Base-by-base conservation (phyloP, 2,113 vertebrate genomes). In the Xiphophorus couchianus region DNA sequence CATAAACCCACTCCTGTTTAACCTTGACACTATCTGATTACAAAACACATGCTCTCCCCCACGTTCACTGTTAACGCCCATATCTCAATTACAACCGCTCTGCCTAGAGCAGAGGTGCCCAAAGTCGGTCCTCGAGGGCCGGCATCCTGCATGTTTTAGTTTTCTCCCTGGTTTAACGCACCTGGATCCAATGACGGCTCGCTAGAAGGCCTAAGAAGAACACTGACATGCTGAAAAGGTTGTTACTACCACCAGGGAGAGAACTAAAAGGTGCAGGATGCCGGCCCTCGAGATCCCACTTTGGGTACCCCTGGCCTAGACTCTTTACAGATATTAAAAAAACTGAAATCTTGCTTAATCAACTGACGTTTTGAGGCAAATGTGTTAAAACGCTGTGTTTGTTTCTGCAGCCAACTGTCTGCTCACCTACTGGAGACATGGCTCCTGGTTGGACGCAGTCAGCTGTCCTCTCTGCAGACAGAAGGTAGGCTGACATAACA, bases 391-490 rank as follows among this genome's bases (percentile, higher is more conserved):
- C 2, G 25, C 13, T 66, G 13, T 66, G 62, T 84, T 63, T 87
- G 22, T 27, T 73, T 74, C 62, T 62, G 29, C 83, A 96, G 94
- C 94, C 51, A 89, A 93, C 65, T 97, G 95, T 90, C 91, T 97
- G 72, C 96, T 96, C 48, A 78, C 92, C 6, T 96, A 91, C 81
- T 96, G 95, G 95, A 96, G 94, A 80, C 95, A 96, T 1, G 93
- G 94, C n/a, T 90, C 94, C 30, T 96, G 93, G 93, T 82, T 95
- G 73, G 93, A 94, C 31, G 95, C 95, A 1, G 92, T 96, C 89
- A 96, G 83, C 82, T 96, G 95, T 70, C 95, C 96, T 73, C 94
- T 96, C 76, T 96, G 96, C 89, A 94, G 96, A 89, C 94, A 96
- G 83, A 96, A 96, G 94, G 96, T 88, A 73, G 0, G 0, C 15